Base-by-base conservation (phyloP, 1,140 invertebrate genomes). In the Piezodorus guildinii region DNA sequence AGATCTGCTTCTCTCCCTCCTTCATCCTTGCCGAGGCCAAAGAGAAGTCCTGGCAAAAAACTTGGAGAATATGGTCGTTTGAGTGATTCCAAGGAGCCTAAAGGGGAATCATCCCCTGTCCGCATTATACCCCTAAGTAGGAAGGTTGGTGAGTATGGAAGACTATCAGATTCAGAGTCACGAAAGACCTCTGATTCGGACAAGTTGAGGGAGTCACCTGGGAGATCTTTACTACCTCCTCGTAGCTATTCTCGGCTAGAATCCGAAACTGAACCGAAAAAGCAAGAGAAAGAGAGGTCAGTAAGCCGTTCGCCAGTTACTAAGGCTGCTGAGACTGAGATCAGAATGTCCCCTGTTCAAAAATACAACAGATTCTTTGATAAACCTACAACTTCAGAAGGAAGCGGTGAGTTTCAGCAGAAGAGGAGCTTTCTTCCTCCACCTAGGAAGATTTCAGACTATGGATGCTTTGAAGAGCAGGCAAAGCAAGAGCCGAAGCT, bases 1-100 rank as follows among this genome's bases (percentile, higher is more conserved):
- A 69, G 77, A 15, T 75, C 77, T 19, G 77, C 77, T 0, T 80
- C 79, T 69, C 77, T 84, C 30, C 83, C 85, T 2, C 84, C 84
- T 1, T 84, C 83, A 54, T 81, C 80, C 39, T 67, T 86, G 51
- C 85, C 85, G 1, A 76, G 85, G 30, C 84, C 85, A 0, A 84
- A 84, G 21, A 80, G 1, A 81, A 81, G 54, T 74, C 79, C 0
- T 70, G 58, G 61, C 25, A 65, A 64, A 12, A 71, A 71, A 65
- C 62, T 71, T 14, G 68, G 69, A 43, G 71, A 71, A 27, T 71
- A 72, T 54, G 68, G 69, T 12, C 62, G 70, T 10, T 63, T 72
- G 16, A 70, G 69, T n/a, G 71, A 72, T 58, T 67, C 69, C 17
- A 80, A 4, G 80, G 70, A 71, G 23, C 51, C 49, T 23, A 64